Percentiles rank a stretch among this genome's conserved stretches.
phyloP scores from a whole-genome alignment of 2,888 invertebrate species.

The Thymelicus lineola region DNA sequence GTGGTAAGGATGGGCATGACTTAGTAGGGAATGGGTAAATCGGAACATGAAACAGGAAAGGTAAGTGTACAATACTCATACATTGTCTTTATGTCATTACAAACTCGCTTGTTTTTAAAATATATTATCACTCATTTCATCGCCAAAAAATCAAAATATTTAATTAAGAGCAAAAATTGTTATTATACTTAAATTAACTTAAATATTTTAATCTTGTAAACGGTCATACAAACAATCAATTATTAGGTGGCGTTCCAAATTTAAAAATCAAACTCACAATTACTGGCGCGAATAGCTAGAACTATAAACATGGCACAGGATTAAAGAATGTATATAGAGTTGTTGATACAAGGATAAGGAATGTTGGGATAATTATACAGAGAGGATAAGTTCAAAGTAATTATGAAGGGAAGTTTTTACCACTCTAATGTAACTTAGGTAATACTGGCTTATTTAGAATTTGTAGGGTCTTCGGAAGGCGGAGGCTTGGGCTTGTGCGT shows the following conservation, averaged over 20 bases:
- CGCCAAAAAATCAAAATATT: neutral
- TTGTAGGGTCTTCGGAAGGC: constrained; percentile 75
- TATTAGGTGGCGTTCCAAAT: too few relatives aligned
- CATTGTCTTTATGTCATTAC: too few relatives aligned
- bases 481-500: constrained; percentile 64
- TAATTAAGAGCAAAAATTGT: neutral
- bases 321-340: neutral
- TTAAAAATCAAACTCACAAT: too few relatives aligned
- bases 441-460: constrained; percentile 58
- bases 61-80: too few relatives aligned
- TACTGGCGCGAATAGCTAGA: neutral
- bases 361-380: neutral
- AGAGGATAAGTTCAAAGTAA: constrained; percentile 3
- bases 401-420: constrained; percentile 24
- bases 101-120: too few relatives aligned
- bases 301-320: neutral
- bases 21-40: neutral
- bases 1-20: constrained; percentile 2
- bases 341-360: neutral
- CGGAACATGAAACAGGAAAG: too few relatives aligned
- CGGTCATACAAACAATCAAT: neutral
- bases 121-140: neutral
- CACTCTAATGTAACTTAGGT: constrained; percentile 38
- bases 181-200: neutral
- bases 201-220: neutral